These are phyloP conservation scores for Chymomyza procnemis DNA, from an alignment of 2,888 invertebrate species.

Conservation along the genomic window DNA sequence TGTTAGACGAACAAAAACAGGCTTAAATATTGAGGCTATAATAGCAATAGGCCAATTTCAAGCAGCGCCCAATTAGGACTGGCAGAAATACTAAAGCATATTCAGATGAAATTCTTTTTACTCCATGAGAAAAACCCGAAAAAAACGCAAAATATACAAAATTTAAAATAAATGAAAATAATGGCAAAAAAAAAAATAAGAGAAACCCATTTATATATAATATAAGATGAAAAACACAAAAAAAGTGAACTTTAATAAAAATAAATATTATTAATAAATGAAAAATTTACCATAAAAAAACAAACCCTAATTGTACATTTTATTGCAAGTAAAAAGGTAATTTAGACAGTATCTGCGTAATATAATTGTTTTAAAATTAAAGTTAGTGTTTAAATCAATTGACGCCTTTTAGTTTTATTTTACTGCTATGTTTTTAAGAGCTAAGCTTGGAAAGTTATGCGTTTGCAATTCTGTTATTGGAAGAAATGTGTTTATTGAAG, in stretches of 20 bases:
- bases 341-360: neutral
- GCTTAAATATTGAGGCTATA: neutral
- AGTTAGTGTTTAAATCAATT: too few species aligned
- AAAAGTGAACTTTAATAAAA: conserved; percentile 58
- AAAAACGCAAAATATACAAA: conserved; percentile 16
- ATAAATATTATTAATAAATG: conserved; percentile 61
- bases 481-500: too few species aligned
- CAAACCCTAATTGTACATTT: conserved; percentile 2
- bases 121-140: conserved; percentile 21
- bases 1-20: neutral
- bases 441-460: too few species aligned
- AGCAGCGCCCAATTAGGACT: neutral
- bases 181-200: conserved; percentile 20
- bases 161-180: neutral
- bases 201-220: conserved; percentile 22
- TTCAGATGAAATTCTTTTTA: conserved; percentile 44
- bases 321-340: neutral
- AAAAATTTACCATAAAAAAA: conserved; percentile 49
- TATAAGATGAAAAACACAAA: conserved; percentile 33
- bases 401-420: too few species aligned
- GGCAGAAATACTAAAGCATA: conserved; percentile 17
- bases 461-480: too few species aligned
- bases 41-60: neutral
- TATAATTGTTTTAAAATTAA: too few species aligned
- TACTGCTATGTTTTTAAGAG: too few species aligned